phyloP scores from a whole-genome alignment of 2,888 invertebrate genomes.

The Neoaliturus tenellus region DNA sequence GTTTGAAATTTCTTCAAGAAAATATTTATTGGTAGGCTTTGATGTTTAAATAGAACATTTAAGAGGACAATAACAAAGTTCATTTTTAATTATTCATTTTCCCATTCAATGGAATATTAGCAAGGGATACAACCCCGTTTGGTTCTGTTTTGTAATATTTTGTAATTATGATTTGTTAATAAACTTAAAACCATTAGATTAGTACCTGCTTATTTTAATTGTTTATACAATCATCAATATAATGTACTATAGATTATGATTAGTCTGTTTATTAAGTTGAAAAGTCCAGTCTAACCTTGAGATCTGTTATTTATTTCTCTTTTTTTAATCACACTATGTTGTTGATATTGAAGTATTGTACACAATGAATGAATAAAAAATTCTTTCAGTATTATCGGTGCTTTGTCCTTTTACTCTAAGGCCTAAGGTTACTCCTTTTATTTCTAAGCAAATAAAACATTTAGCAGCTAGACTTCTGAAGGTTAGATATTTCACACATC shows the following conservation, averaged over 20 bases:
- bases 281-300: background rate
- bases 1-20: background rate
- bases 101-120: background rate
- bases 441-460: no score
- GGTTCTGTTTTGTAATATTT: background rate
- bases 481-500: no score
- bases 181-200: background rate
- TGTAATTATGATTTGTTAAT: background rate
- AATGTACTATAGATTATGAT: background rate
- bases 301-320: constrained; percentile 12
- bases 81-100: background rate
- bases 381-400: constrained; percentile 15
- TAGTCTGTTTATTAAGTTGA: background rate
- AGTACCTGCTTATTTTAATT: constrained; percentile 28
- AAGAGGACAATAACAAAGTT: background rate
- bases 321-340: constrained; percentile 1
- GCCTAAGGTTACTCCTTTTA: no score
- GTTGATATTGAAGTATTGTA: constrained; percentile 39
- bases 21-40: background rate
- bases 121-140: background rate
- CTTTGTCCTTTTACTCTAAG: no score
- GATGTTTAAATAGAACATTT: background rate
- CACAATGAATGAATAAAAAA: constrained; percentile 9
- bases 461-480: no score
- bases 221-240: background rate